Conservation (phyloP, 1,140 invertebrate species). For the Drosophila sechellia region DNA sequence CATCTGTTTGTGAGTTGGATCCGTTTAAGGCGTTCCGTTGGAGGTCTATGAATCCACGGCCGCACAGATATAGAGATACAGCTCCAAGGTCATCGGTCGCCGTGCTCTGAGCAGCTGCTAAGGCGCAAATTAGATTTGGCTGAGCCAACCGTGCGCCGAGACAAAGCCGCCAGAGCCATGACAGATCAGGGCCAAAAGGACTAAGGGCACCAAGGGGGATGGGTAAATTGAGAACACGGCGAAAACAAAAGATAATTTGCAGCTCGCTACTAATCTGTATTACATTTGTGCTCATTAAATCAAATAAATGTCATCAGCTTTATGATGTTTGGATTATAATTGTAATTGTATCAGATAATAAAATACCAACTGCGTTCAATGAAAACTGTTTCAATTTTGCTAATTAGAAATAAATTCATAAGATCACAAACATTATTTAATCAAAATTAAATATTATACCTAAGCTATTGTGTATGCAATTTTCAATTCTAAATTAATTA, state of each 20-base stretch:
- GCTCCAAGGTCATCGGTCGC: conserved; percentile 58
- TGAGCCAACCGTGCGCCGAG: conserved; percentile 47
- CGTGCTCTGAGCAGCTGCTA: conserved; percentile 42
- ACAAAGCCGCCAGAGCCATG: conserved; percentile 36
- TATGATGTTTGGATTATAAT: neutral
- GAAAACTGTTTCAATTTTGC: too few relatives aligned
- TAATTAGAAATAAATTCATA: too few relatives aligned
- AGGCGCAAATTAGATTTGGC: conserved; percentile 76
- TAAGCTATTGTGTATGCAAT: too few relatives aligned
- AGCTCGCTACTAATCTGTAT: neutral
- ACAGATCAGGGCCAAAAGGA: conserved; percentile 14
- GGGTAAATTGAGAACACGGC: neutral
- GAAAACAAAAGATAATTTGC: neutral
- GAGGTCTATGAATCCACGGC: conserved; percentile 7
- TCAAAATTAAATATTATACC: too few relatives aligned
- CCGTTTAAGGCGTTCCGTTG: conserved; percentile 57
- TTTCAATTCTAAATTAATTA: too few relatives aligned
- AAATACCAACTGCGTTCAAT: too few relatives aligned
- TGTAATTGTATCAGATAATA: too few relatives aligned
- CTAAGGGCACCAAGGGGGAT: neutral
- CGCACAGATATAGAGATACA: neutral
- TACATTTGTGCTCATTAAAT: neutral
- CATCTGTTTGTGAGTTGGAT: conserved; percentile 28
- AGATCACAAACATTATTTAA: too few relatives aligned
- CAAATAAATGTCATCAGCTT: neutral